These are phyloP conservation scores for Troides aeacus DNA, from an alignment of 2,888 invertebrate species.

Conservation along the genomic window DNA sequence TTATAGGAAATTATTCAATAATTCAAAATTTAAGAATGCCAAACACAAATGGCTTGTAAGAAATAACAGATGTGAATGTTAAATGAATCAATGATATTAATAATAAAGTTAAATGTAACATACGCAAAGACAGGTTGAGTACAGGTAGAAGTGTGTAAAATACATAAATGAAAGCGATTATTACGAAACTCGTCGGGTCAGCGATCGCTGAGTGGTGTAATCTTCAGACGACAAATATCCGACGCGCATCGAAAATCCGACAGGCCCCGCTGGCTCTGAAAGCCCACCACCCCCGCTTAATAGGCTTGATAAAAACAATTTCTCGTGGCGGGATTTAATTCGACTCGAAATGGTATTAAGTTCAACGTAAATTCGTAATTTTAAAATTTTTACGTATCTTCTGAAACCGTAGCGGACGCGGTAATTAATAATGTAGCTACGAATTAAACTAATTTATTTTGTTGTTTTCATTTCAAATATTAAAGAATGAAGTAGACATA, in stretches of 20 bases:
- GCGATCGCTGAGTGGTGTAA: conserved; percentile 8
- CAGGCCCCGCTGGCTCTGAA: conserved; percentile 22
- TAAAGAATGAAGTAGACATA: neutral
- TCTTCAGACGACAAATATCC: conserved; percentile 27
- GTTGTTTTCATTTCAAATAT: neutral
- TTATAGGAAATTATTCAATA: too few relatives aligned
- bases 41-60: too few relatives aligned
- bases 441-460: neutral
- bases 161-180: conserved; percentile 17
- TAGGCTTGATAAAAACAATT: conserved; percentile 27
- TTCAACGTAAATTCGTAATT: conserved; percentile 20
- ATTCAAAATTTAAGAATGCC: too few relatives aligned
- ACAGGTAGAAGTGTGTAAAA: neutral
- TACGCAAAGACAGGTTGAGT: neutral
- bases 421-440: conserved; percentile 2
- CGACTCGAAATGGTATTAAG: conserved; percentile 23
- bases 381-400: conserved; percentile 5
- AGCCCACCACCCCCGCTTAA: conserved; percentile 24
- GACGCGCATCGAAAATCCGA: conserved; percentile 30
- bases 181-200: neutral
- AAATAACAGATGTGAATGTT: too few relatives aligned
- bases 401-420: neutral
- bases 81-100: neutral
- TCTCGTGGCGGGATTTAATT: conserved; percentile 21
- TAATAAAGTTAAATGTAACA: neutral